Percentiles rank a stretch among this genome's conserved stretches.
These are phyloP conservation scores for Lathronympha strigana DNA, from an alignment of 2,888 invertebrate genomes.

Conservation along the genomic window DNA sequence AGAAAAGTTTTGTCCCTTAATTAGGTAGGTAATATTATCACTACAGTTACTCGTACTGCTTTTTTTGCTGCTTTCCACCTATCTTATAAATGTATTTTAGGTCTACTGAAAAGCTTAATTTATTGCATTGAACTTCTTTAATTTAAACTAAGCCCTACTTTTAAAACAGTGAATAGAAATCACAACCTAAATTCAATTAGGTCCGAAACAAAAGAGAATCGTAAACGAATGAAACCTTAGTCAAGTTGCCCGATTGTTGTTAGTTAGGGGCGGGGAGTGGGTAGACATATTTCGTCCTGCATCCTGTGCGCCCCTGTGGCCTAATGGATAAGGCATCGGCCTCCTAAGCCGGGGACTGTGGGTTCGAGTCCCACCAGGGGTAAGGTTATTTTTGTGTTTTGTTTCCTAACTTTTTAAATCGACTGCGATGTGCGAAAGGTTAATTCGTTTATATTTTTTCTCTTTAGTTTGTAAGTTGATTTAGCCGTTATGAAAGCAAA, in stretches of 20 bases:
- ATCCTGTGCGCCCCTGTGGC: conserved; percentile 85
- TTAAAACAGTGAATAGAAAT: background rate
- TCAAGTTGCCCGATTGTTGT: background rate
- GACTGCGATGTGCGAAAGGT: too few relatives aligned
- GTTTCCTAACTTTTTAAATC: background rate
- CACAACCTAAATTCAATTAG: conserved; percentile 8
- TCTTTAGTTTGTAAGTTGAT: too few relatives aligned
- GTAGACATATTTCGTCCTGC: conserved; percentile 31
- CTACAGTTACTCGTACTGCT: too few relatives aligned
- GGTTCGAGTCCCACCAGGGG: conserved; percentile 91
- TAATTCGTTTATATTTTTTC: too few relatives aligned
- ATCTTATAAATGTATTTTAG: too few relatives aligned
- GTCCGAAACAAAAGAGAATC: background rate
- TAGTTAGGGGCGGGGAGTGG: conserved; percentile 12
- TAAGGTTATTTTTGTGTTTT: conserved; percentile 48
- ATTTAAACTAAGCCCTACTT: background rate
- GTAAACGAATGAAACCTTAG: conserved; percentile 9
- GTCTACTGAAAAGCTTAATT: background rate
- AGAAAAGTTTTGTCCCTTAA: too few relatives aligned
- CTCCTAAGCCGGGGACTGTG: conserved; percentile 91
- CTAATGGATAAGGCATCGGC: conserved; percentile 92
- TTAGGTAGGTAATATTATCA: too few relatives aligned
- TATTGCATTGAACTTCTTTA: background rate
- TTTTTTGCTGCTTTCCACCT: too few relatives aligned
- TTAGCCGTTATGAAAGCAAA: too few relatives aligned